Conservation (phyloP, 2,113 vertebrate species). For the Manacus vitellinus region DNA sequence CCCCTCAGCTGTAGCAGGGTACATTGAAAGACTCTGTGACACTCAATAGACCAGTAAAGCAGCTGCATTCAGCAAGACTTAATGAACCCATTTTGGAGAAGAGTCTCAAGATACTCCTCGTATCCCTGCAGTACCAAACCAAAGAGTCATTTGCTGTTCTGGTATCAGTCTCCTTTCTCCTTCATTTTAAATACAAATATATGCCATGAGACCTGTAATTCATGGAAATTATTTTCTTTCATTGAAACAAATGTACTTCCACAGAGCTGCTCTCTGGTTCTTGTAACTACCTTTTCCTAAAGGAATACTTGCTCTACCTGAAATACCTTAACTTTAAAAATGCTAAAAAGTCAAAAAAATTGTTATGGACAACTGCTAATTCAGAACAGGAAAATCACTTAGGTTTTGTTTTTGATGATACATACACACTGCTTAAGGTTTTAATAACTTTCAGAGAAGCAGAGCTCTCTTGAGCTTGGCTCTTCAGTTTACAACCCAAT, state of each 20-base stretch:
- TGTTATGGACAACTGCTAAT: background rate
- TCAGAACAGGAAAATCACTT: background rate
- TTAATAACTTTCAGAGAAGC: background rate
- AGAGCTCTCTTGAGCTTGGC: background rate
- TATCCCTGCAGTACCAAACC: background rate
- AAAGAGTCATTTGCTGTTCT: background rate
- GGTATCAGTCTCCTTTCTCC: background rate
- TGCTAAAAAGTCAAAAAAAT: background rate
- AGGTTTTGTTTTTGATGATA: background rate
- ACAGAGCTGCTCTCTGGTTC: background rate
- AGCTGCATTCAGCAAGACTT: rapidly evolving
- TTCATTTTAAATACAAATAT: background rate
- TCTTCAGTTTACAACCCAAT: background rate
- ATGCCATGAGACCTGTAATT: background rate
- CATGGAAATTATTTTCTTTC: background rate
- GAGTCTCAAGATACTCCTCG: background rate
- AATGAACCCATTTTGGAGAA: rapidly evolving
- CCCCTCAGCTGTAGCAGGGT: background rate
- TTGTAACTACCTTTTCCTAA: background rate
- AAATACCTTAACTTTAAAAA: background rate
- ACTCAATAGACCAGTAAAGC: background rate
- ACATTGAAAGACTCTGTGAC: background rate
- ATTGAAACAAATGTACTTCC: background rate
- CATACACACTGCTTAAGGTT: background rate
- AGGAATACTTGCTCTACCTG: background rate